A percentile compares a stretch with the other conserved stretches of the same genome.
Conservation (phyloP, 2,113 vertebrate genomes). For the Scolopax mira region DNA sequence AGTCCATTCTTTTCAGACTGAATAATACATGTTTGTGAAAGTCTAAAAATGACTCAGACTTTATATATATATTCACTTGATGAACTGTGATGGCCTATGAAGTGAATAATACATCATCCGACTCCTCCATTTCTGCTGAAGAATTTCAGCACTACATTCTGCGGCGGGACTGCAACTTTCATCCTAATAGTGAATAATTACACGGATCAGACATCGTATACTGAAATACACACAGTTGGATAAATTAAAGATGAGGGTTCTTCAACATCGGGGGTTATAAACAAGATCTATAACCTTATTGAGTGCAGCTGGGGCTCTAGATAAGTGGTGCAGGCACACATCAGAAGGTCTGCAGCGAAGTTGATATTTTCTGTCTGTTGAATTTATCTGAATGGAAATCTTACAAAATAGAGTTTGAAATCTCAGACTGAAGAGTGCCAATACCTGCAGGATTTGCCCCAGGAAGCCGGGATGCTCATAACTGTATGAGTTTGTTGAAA, state of each 20-base stretch:
- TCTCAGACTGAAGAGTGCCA: not conserved
- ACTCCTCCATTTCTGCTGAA: conserved; percentile 38
- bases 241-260: conserved; percentile 62
- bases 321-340: conserved; percentile 45
- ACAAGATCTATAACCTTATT: conserved; percentile 52
- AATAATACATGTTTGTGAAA: conserved; percentile 61
- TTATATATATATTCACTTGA: conserved; percentile 59
- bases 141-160: conserved; percentile 32
- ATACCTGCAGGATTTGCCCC: not conserved
- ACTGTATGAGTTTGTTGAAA: conserved; percentile 1
- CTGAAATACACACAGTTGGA: conserved; percentile 48
- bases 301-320: conserved; percentile 52
- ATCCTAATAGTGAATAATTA: conserved; percentile 58
- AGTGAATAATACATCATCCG: conserved; percentile 47
- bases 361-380: conserved; percentile 26
- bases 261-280: conserved; percentile 40
- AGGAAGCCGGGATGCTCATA: not conserved
- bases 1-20: conserved; percentile 30
- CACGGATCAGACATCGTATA: conserved; percentile 35
- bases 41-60: conserved; percentile 52
- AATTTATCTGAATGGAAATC: conserved; percentile 54
- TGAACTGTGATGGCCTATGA: conserved; percentile 42
- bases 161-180: conserved; percentile 41
- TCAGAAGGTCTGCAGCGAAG: not conserved
- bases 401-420: conserved; percentile 14